Percentiles rank a stretch among this genome's conserved stretches.
Evolutionary conservation across 2,888 invertebrate genomes (phyloP).

Genomic region (Aplocera efformata): DNA sequence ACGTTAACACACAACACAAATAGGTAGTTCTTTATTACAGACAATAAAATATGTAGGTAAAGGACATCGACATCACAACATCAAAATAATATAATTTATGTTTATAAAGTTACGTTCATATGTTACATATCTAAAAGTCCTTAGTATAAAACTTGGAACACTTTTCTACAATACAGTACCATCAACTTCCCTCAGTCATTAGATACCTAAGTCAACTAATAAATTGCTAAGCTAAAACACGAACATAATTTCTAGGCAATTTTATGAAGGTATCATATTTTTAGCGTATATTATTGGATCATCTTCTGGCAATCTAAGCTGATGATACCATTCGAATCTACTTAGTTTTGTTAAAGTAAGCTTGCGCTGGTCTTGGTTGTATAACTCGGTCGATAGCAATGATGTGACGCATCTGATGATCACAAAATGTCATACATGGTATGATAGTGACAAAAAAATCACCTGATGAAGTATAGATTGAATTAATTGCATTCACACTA

Average conservation of each 20-base stretch:
- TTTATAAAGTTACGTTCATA: neutral
- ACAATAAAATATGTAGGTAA: constrained; percentile 6
- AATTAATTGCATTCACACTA: constrained; percentile 39
- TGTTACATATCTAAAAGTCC: neutral
- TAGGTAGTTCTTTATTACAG: neutral
- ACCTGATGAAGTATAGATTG: neutral
- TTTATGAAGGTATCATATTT: too few species aligned
- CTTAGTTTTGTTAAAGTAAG: too few species aligned
- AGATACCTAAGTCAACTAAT: neutral
- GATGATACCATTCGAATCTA: too few species aligned
- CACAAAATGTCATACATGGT: too few species aligned
- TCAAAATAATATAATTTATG: constrained; percentile 16
- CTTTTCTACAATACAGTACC: constrained; percentile 33
- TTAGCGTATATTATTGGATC: too few species aligned
- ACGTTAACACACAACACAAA: constrained; percentile 7
- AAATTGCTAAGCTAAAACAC: too few species aligned
- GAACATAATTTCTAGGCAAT: too few species aligned
- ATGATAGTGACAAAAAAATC: too few species aligned
- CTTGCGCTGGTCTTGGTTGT: too few species aligned
- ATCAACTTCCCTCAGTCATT: constrained; percentile 17
- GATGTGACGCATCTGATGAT: too few species aligned
- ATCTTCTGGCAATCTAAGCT: too few species aligned
- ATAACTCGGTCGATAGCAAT: too few species aligned
- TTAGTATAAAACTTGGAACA: constrained; percentile 26
- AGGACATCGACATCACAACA: constrained; percentile 17